Percentiles rank a stretch among this genome's conserved stretches.
Evolutionary conservation across 2,888 invertebrate genomes (phyloP).

Genomic region (Pomacea canaliculata): DNA sequence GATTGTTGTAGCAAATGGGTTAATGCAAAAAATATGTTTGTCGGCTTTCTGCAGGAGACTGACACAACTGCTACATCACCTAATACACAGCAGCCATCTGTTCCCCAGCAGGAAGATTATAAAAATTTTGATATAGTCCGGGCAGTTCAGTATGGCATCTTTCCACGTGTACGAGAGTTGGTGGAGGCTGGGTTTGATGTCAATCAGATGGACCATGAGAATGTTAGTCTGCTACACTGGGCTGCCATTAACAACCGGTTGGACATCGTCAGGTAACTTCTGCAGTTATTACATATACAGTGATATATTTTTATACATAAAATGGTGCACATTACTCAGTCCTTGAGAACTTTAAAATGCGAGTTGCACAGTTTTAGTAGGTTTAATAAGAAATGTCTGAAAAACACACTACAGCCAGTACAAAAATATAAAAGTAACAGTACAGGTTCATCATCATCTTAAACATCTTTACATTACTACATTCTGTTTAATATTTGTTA

Average conservation of each 20-base stretch:
- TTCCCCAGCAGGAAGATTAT: conserved; percentile 49
- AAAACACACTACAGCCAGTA: too few species aligned
- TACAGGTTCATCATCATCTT: too few species aligned
- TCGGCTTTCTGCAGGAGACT: conserved; percentile 4
- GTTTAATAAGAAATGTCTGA: too few species aligned
- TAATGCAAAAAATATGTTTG: not conserved
- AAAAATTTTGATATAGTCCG: conserved; percentile 64
- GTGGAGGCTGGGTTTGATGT: conserved; percentile 91
- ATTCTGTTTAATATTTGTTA: too few species aligned
- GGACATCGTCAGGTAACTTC: conserved; percentile 82
- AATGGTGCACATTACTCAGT: too few species aligned
- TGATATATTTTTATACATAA: too few species aligned
- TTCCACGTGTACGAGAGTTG: conserved; percentile 78
- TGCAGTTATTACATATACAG: conserved; percentile 12
- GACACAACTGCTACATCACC: not conserved
- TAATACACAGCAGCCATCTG: too few species aligned
- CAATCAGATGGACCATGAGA: conserved; percentile 93
- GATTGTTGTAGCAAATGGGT: too few species aligned
- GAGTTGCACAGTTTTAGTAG: too few species aligned
- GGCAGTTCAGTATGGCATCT: conserved; percentile 92
- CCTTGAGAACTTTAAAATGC: too few species aligned
- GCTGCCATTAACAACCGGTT: conserved; percentile 97
- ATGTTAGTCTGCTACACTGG: conserved; percentile 98
- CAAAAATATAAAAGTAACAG: too few species aligned
- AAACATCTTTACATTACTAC: too few species aligned